Evolutionary conservation across 2,888 invertebrate species (phyloP), one percentile per base, ranked within the genome.

Genomic region (Mythimna ferrago): DNA sequence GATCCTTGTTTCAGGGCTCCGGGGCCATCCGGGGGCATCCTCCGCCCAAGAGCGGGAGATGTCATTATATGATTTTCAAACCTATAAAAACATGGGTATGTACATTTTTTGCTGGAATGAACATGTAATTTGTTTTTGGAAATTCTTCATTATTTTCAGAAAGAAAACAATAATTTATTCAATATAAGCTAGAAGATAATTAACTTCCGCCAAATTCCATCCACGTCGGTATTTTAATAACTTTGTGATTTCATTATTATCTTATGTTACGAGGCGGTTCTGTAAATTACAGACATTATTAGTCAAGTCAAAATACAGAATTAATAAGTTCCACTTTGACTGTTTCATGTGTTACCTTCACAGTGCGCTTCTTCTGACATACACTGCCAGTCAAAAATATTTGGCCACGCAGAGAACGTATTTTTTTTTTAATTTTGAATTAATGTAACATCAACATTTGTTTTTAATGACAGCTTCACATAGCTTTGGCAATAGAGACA

Each of bases 201-300:
- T 66, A 66, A 66, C 62, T 67, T 67, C 41, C 56, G 7, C 53
- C 53, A 63, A 51, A 72, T 75, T 76, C 69, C 65, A 26, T 67
- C n/a, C 56, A 63, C 62, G 68, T 63, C 35, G 73, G 70, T 44
- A 78, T 77, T 80, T 85, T 80, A 83, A 78, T 83, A 78, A 73
- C 73, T 68, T 68, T 51, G 38, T 61, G n/a, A 54, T 61, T 78
- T 62, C 60, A 77, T 72, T 80, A 74, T 70, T 66, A 35, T 68
- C 44, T 64, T 61, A 51, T 66, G 58, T 70, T 72, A 56, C 11
- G 21, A 61, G 21, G 21, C 38, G 21, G 38, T 54, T n/a, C 32
- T 54, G 6, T 48, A 16, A 60, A 58, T 53, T 56, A 53, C 14
- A 26, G 48, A 11, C 21, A 56, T 57, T 57, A 53, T 66, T 57